Base-by-base conservation (phyloP, 64 coral and sea anemone species). In the Porites australiensis region DNA sequence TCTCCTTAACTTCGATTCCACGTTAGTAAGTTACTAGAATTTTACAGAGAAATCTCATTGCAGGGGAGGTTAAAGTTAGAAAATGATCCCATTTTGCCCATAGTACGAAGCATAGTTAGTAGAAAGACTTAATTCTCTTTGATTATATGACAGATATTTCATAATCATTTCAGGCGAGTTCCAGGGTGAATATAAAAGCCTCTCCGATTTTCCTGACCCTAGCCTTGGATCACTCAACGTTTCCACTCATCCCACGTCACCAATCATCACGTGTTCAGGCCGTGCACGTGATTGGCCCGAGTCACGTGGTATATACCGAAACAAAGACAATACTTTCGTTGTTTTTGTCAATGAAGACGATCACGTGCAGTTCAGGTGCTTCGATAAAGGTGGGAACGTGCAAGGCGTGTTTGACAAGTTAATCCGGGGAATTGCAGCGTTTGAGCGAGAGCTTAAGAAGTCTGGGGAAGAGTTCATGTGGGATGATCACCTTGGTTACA, bases 251-350 rank as follows among this genome's bases (percentile, higher is more conserved):
- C 95, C 91, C 53, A 79, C 74, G 18, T 77, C 75, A 90, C 89
- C 89, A 69, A 52, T 70, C 18, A 91, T 94, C 53, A 79, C 91
- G 49, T 93, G 91, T 64, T 93, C 91, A 70, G 91, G 75, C 19
- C 91, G 91, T 64, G 58, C 95, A 50, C 88, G 92, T 63, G 95
- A 97, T 22, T 97, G 95, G 95, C 95, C 95, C 5, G 88, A 97
- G 13, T 77, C 88, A 87, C 92, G 95, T 59, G 95, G 95, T 58
- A 88, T 97, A 66, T 97, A 91, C 37, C 53, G 73, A 14, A 91
- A 62, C 19, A 72, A 51, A n/a, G 92, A 94, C 88, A 72, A 83
- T 15, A 91, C 95, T 2, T 97, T 97, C 75, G 80, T 94, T 13
- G 95, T 94, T 59, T 88, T 89, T 48, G 92, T 97, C 27, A 97